phyloP scores from a whole-genome alignment of 1,140 invertebrate genomes.

The Pogonomyrmex californicus region DNA sequence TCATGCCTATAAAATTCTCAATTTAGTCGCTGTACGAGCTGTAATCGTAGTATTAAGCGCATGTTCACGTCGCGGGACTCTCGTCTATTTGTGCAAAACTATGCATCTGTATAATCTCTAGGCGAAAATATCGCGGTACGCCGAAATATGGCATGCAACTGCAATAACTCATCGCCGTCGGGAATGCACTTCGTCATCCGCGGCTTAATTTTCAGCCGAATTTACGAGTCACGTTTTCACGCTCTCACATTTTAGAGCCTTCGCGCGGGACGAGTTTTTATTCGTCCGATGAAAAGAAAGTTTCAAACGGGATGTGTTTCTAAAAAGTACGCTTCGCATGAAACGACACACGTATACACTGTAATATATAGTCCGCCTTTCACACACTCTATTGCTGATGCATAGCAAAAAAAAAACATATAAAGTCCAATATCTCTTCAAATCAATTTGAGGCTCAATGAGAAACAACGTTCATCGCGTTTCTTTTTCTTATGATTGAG shows the following conservation, averaged over 20 bases:
- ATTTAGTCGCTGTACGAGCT: background rate
- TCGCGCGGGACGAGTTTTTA: slow-evolving; percentile 37
- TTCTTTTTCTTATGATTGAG: background rate
- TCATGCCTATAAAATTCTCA: background rate
- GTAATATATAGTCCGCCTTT: background rate
- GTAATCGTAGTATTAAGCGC: background rate
- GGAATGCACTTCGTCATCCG: slow-evolving; percentile 47
- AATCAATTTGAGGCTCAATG: background rate
- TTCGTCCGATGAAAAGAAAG: slow-evolving; percentile 22
- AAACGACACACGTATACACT: background rate
- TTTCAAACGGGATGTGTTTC: slow-evolving; percentile 10
- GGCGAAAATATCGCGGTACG: slow-evolving; percentile 34
- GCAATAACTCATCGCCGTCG: slow-evolving; percentile 29
- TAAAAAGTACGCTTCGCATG: slow-evolving; percentile 23
- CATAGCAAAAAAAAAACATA: background rate
- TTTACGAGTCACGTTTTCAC: slow-evolving; percentile 60
- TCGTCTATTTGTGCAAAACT: slow-evolving; percentile 23
- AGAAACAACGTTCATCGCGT: background rate
- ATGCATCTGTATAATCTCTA: slow-evolving; percentile 21
- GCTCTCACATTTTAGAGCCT: slow-evolving; percentile 42
- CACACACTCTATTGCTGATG: too few relatives aligned
- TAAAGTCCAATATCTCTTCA: background rate
- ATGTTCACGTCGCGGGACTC: background rate
- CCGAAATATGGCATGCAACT: slow-evolving; percentile 1
- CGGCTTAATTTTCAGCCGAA: slow-evolving; percentile 53